These are phyloP conservation scores for Notechis scutatus DNA, from an alignment of 2,113 vertebrate species.

Conservation along the genomic window DNA sequence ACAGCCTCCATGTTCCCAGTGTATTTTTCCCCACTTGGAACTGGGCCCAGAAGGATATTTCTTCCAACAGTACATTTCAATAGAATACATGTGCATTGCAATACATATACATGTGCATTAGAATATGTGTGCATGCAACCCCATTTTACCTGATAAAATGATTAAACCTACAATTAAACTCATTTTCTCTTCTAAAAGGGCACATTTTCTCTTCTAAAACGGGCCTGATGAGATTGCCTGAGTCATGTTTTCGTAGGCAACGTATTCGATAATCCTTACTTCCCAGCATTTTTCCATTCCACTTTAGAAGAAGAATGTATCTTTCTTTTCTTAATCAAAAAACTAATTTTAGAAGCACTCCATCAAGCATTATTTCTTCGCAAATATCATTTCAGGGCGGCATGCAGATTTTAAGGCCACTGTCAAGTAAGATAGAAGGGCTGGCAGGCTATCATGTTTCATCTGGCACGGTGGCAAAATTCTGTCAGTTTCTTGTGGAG, in stretches of 20 bases:
- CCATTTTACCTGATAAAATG: not conserved
- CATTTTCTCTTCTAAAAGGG: not conserved
- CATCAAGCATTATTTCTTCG: not conserved
- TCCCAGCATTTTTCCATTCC: not conserved
- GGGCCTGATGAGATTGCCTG: not conserved
- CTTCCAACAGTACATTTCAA: not conserved
- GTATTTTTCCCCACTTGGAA: no score
- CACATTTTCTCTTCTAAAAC: not conserved
- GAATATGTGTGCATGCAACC: not conserved
- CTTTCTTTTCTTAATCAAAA: not conserved
- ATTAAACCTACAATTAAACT: not conserved
- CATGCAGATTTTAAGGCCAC: not conserved
- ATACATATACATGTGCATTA: not conserved
- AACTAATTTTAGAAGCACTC: not conserved
- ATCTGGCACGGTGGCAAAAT: not conserved
- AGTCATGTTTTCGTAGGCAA: not conserved
- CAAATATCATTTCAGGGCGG: not conserved
- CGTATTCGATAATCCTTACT: not conserved
- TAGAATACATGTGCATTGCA: not conserved
- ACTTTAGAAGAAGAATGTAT: not conserved
- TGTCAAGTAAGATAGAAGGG: not conserved
- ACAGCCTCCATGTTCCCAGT: no score
- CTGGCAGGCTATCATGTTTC: not conserved
- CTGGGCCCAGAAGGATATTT: no score
- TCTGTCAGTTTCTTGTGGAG: not conserved